Base-by-base conservation (phyloP, 2,888 invertebrate species). In the Charanyca ferruginea region DNA sequence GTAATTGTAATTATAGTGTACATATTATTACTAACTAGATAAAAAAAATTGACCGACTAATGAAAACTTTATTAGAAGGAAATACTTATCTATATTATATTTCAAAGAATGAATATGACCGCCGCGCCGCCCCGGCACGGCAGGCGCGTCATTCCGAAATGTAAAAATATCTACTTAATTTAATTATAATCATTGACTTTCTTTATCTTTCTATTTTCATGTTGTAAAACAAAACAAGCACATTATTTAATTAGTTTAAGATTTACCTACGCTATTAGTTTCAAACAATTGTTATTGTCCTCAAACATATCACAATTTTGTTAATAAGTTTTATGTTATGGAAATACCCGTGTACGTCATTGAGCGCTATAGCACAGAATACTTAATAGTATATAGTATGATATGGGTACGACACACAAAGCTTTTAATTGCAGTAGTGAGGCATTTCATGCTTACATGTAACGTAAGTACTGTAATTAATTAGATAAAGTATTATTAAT, bases 281-380 rank as follows among this genome's bases (percentile, higher is more conserved):
- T 55, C 45, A 52, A 68, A 68, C 54, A 65, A 66, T 65, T 65
- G 42, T 55, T 9, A 68, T 71, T 80, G 70, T 81, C 81, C 81
- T 81, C 54, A 74, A 77, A 66, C 68, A 53, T 55, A 58, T 67
- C 61, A 67, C 55, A 51, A 61, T 63, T 64, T 67, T 54, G 58
- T 68, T 64, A 78, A 73, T 67, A 76, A 38, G 52, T 66, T 69
- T 59, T 58, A 61, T 73, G 51, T 71, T 74, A 77, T 75, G 81
- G 81, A 71, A 81, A 81, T 79, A 79, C 81, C 81, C 81, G 53
- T 53, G 55, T n/a, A 74, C 81, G 81, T 81, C 79, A 81, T 67
- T 62, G n/a, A 63, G 13, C 1, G 18, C 44, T 44, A 62, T 54
- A 47, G n/a, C 20, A 18, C n/a, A n/a, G n/a, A n/a, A n/a, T n/a